phyloP scores from a whole-genome alignment of 2,797 vertebrate species.

The Discoglossus pictus region DNA sequence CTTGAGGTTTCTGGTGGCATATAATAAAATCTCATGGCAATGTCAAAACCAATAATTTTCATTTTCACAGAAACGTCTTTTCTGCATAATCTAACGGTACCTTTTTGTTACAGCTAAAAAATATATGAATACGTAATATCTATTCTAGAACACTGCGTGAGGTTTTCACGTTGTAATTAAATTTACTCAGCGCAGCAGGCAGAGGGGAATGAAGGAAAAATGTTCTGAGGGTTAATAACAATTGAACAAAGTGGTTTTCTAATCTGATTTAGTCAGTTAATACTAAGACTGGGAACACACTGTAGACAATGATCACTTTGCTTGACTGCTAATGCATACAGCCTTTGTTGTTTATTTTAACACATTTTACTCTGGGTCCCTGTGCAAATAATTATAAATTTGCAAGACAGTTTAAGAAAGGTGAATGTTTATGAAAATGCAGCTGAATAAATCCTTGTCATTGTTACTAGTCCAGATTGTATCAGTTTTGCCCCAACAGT shows the following conservation, averaged over 20 bases:
- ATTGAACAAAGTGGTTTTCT: conserved; percentile 23
- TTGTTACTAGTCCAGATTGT: too few species aligned
- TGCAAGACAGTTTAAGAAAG: too few species aligned
- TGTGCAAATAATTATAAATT: too few species aligned
- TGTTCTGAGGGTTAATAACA: conserved; percentile 33
- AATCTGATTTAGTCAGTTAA: conserved; percentile 9
- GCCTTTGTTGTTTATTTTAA: too few species aligned
- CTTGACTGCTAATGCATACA: too few species aligned
- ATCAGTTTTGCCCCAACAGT: too few species aligned
- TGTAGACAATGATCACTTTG: conserved; percentile 21
- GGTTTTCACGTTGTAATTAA: conserved; percentile 33
- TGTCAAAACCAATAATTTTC: conserved; percentile 24
- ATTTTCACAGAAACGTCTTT: conserved; percentile 1
- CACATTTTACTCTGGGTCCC: too few species aligned
- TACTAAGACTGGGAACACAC: conserved; percentile 6
- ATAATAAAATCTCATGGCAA: conserved; percentile 1
- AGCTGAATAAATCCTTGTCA: too few species aligned
- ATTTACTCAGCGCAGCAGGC: conserved; percentile 29
- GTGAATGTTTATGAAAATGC: too few species aligned
- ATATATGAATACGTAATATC: conserved; percentile 32
- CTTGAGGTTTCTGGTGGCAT: conserved; percentile 6
- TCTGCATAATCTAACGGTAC: conserved; percentile 1
- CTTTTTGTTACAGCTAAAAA: conserved; percentile 8
- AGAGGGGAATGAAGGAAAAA: conserved; percentile 24
- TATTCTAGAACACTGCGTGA: conserved; percentile 29